Evolutionary conservation across 2,113 vertebrate species (phyloP), one percentile per base, ranked within the genome.

Genomic region (Hypocryptadius cinnamomeus): DNA sequence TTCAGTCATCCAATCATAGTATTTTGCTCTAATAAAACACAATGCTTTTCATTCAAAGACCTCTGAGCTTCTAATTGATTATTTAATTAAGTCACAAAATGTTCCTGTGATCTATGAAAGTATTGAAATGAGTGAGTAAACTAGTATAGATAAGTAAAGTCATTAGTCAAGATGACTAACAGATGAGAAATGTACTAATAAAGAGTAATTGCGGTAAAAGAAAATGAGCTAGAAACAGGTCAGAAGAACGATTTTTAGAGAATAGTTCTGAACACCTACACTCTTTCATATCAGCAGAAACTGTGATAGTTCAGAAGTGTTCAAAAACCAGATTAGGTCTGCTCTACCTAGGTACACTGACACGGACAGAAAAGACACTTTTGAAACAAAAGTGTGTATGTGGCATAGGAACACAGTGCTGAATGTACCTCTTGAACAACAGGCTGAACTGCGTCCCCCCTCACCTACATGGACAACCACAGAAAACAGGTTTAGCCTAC

Each of bases 151-250:
- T 92, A 71, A 95, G 85, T 87, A 80, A 93, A 95, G 64, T 80
- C 74, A 91, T 94, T 95, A 92, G 82, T 96, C 90, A 95, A 94
- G 60, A 95, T 94, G 91, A 96, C 87, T 93, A 96, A 95, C 51
- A 61, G 44, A 95, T 90, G 64, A 96, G 90, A 93, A 91, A 92
- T 60, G 47, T 78, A 48, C 65, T 94, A 90, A 90, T 68, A 93
- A 37, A 83, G 18, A 20, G 60, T 92, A 93, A 71, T 24, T 94
- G 64, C 0, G 0, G 59, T 48, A 91, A 68, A 93, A 85, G 71
- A 95, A 94, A 92, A 87, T 51, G 22, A 85, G 47, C 59, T 92
- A 79, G 74, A 83, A 72, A 85, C 77, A 53, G 60, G 40, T 86
- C 94, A 88, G 35, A 27, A 66, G 42, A 92, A 35, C 28, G 13